phyloP scores from a whole-genome alignment of 1,140 invertebrate genomes.

The Drosophila ironensis region DNA sequence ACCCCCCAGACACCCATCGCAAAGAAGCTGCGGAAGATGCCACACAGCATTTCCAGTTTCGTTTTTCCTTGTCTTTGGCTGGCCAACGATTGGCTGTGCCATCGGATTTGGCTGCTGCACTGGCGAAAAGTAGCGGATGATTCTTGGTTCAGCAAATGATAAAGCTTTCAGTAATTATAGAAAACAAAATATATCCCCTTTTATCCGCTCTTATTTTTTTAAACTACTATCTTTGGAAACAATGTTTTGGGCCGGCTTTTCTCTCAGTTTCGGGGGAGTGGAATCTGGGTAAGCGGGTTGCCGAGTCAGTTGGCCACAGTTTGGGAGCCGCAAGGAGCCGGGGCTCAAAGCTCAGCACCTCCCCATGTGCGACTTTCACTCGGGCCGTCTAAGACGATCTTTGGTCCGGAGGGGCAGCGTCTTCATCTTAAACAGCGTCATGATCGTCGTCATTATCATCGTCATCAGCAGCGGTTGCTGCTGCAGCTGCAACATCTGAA shows the following conservation, averaged over 20 bases:
- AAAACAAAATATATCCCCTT: no score
- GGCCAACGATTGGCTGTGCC: slow-evolving; percentile 31
- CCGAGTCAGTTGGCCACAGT: slow-evolving; percentile 50
- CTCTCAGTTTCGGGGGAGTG: slow-evolving; percentile 32
- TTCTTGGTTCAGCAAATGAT: not conserved
- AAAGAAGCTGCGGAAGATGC: slow-evolving; percentile 49
- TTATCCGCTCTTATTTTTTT: no score
- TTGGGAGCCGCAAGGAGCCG: slow-evolving; percentile 9
- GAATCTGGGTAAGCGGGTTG: slow-evolving; percentile 67
- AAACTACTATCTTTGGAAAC: no score
- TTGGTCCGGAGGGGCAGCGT: slow-evolving; percentile 18
- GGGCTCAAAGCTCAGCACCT: slow-evolving; percentile 22
- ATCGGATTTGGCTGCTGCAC: slow-evolving; percentile 1
- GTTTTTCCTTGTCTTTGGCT: slow-evolving; percentile 10
- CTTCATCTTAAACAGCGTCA: slow-evolving; percentile 10
- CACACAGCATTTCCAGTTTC: slow-evolving; percentile 39
- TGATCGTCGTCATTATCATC: no score
- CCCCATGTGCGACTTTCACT: slow-evolving; percentile 55
- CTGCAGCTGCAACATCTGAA: slow-evolving; percentile 35
- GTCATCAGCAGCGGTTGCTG: slow-evolving; percentile 11
- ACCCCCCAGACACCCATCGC: not conserved
- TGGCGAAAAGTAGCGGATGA: not conserved
- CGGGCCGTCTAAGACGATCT: slow-evolving; percentile 18
- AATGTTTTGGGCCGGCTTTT: no score
- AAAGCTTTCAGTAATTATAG: not conserved